Evolutionary conservation across 1,140 invertebrate genomes (phyloP), one percentile per base, ranked within the genome.

Genomic region (Lutraria rhynchaena): DNA sequence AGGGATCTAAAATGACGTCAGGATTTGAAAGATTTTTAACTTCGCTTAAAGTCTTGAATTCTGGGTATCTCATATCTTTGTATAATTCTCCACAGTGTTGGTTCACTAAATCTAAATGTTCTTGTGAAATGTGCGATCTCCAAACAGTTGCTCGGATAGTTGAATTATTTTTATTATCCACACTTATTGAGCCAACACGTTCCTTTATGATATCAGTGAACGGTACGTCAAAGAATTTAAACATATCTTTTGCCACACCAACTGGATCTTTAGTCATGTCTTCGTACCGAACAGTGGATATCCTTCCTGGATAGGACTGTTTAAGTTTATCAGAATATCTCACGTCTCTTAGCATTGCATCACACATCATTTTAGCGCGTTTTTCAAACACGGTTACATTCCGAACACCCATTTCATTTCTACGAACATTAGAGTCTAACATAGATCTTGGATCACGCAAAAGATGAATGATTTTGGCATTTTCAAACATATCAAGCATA

Each of bases 71-170:
- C 29, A 65, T 27, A 15, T 17, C 4, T 7, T 37, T 37, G 22
- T 65, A 67, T 19, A 78, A 51, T 3, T 67, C 49, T 17, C 29
- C 0, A 67, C 75, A 78, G 9, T 55, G 35, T 29, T 22, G 35
- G 17, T 65, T 35, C 3, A 67, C 33, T n/a, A 29, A 9, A 13
- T 27, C 11, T 58, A 65, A 41, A 55, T 78, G 60, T n/a, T 53
- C 17, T 22, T 35, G n/a, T 31, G 44, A 27, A 13, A 67, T 67
- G 29, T 78, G 77, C 17, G 11, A n/a, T 71, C 97, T 24, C 97
- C 97, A 15, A 97, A 98, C 91, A 95, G 95, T 83, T 97, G 97
- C 61, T 98, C 98, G 91, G 15, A 15, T 41, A 96, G 55, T 60
- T 4, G 55, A n/a, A 73, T 73, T 53, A 19, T 73, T 58, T 0